phyloP scores from a whole-genome alignment of 2,888 invertebrate genomes.

The Muschampia plurimacula region DNA sequence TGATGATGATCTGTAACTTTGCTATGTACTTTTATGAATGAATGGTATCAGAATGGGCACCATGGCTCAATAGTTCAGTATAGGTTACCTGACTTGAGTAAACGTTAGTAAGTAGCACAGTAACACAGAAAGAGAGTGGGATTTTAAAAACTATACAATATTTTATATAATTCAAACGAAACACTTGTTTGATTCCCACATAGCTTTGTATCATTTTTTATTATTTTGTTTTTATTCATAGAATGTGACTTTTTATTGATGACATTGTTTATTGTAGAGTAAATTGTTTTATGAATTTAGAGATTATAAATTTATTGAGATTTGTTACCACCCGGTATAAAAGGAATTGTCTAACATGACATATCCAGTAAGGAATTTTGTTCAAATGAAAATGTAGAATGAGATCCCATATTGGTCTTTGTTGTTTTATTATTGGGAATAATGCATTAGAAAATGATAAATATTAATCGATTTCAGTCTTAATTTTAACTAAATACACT shows the following conservation, averaged over 20 bases:
- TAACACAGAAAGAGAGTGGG: slow-evolving; percentile 21
- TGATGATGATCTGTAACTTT: slow-evolving; percentile 51
- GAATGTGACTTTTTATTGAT: slow-evolving; percentile 77
- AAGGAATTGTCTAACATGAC: slow-evolving; percentile 64
- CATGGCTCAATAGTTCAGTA: slow-evolving; percentile 34
- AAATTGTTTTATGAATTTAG: slow-evolving; percentile 79
- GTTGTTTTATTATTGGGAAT: slow-evolving; percentile 64
- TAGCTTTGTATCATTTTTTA: slow-evolving; percentile 66
- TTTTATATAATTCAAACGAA: slow-evolving; percentile 66
- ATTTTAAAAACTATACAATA: slow-evolving; percentile 40
- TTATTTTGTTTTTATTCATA: slow-evolving; percentile 69
- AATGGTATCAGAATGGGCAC: slow-evolving; percentile 35
- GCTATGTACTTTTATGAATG: slow-evolving; percentile 45
- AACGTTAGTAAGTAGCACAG: slow-evolving; percentile 26
- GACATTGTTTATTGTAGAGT: slow-evolving; percentile 77
- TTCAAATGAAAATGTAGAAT: slow-evolving; percentile 63
- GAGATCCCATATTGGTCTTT: slow-evolving; percentile 69
- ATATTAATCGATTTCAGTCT: slow-evolving; percentile 71
- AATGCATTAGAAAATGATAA: slow-evolving; percentile 64
- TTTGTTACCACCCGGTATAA: slow-evolving; percentile 82
- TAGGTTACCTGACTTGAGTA: slow-evolving; percentile 24
- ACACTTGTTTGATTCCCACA: slow-evolving; percentile 58
- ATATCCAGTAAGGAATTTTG: slow-evolving; percentile 61
- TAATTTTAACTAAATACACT: slow-evolving; percentile 66
- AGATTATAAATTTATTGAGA: slow-evolving; percentile 79